These are phyloP conservation scores for Psittacara wagleri DNA, from an alignment of 2,113 vertebrate species.

Conservation along the genomic window DNA sequence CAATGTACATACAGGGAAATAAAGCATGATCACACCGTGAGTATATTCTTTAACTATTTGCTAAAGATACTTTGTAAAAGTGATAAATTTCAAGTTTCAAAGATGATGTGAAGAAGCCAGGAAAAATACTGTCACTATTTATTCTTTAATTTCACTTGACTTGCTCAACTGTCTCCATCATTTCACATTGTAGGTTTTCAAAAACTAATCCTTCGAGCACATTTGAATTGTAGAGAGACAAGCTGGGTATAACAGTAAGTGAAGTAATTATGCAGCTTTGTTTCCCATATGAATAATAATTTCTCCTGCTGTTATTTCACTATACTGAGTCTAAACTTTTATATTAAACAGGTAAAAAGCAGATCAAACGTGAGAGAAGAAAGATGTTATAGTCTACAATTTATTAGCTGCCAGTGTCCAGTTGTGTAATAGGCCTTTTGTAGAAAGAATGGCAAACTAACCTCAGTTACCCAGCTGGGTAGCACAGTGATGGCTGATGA, in stretches of 20 bases:
- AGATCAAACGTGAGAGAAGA: not conserved
- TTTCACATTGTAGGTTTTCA: not conserved
- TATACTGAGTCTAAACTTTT: not conserved
- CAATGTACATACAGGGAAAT: not conserved
- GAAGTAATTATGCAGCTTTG: rapidly evolving
- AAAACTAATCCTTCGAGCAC: not conserved
- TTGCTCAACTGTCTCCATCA: not conserved
- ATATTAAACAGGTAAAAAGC: not conserved
- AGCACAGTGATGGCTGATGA: not conserved
- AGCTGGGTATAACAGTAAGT: not conserved
- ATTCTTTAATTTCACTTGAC: not conserved
- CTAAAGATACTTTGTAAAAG: not conserved
- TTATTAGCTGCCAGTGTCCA: not conserved
- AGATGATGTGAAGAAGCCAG: not conserved
- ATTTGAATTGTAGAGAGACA: not conserved
- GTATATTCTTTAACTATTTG: not conserved
- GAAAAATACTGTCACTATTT: not conserved
- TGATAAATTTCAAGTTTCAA: not conserved
- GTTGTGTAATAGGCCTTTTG: not conserved
- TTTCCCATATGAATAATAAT: not conserved
- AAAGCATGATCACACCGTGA: not conserved
- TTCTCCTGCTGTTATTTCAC: not conserved
- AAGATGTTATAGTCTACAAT: not conserved
- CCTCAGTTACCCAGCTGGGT: not conserved
- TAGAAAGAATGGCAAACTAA: not conserved